Percentiles rank a stretch among this genome's conserved stretches.
Evolutionary conservation across 2,888 invertebrate species (phyloP).

Genomic region (Cosmia trapezina): DNA sequence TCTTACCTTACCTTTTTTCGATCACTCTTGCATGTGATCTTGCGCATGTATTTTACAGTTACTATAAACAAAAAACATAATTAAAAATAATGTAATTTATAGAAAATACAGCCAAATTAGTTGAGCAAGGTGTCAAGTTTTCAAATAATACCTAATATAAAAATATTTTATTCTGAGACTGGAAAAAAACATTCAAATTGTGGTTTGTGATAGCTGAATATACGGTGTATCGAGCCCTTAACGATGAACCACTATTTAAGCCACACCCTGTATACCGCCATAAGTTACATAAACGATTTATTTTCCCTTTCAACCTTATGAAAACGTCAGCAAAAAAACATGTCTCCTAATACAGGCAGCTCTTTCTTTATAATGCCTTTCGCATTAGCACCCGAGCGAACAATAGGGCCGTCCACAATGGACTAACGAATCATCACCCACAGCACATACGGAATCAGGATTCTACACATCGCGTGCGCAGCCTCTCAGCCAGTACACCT

Average conservation of each 20-base stretch:
- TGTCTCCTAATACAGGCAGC: conserved; percentile 38
- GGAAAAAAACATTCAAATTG: too few species aligned
- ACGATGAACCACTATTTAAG: neutral
- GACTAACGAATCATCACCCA: conserved; percentile 76
- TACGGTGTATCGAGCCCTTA: neutral
- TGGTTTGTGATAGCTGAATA: too few species aligned
- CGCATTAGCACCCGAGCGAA: conserved; percentile 68
- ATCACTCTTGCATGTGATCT: neutral
- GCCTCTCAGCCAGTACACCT: conserved; percentile 68
- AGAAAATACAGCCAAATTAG: too few species aligned
- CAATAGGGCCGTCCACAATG: conserved; percentile 68
- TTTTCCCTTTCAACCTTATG: neutral
- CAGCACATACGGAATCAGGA: conserved; percentile 78
- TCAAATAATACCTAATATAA: too few species aligned
- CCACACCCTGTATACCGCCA: too few species aligned
- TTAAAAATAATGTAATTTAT: too few species aligned
- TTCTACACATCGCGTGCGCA: conserved; percentile 78
- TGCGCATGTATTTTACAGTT: too few species aligned
- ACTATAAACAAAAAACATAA: too few species aligned
- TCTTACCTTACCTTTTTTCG: neutral
- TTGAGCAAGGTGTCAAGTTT: too few species aligned
- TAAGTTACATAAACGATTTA: neutral
- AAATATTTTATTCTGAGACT: too few species aligned
- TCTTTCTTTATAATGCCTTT: conserved; percentile 55
- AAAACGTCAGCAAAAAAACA: conserved; percentile 38